Evolutionary conservation across 2,113 vertebrate species (phyloP).

Genomic region (Craseonycteris thonglongyai): DNA sequence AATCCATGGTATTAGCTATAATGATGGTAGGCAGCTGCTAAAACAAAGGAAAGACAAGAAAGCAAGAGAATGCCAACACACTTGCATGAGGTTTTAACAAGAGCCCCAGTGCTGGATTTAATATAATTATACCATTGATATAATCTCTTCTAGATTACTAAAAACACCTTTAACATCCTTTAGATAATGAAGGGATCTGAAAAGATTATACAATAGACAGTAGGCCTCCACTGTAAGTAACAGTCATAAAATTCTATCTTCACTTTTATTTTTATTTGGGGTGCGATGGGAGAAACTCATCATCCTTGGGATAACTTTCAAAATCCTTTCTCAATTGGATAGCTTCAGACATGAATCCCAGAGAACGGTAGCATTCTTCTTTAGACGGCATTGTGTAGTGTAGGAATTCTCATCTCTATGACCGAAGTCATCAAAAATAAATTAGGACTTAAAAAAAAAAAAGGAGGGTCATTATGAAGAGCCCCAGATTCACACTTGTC

Average conservation of each 20-base stretch:
- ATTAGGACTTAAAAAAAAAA: not conserved
- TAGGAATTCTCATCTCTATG: conserved; percentile 33
- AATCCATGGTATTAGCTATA: conserved; percentile 57
- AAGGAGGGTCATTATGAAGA: not conserved
- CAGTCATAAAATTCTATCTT: not conserved
- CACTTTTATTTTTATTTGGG: not conserved
- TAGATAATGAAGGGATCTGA: not conserved
- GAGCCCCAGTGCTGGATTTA: not conserved
- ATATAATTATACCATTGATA: not conserved
- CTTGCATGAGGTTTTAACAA: not conserved
- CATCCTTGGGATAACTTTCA: not conserved
- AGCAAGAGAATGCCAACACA: not conserved
- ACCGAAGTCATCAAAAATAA: conserved; percentile 38
- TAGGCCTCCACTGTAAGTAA: not conserved
- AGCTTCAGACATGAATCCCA: not conserved
- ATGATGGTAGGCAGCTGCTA: conserved; percentile 49
- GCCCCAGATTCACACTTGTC: not conserved
- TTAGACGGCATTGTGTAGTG: not conserved
- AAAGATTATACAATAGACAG: not conserved
- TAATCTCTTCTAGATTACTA: conserved; percentile 18
- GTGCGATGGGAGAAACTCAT: not conserved
- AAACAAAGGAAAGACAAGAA: not conserved
- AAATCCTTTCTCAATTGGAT: not conserved
- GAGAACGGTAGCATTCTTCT: not conserved
- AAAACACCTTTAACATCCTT: conserved; percentile 17